Evolutionary conservation across 2,888 invertebrate species (phyloP).

Genomic region (Clitarchus hookeri): DNA sequence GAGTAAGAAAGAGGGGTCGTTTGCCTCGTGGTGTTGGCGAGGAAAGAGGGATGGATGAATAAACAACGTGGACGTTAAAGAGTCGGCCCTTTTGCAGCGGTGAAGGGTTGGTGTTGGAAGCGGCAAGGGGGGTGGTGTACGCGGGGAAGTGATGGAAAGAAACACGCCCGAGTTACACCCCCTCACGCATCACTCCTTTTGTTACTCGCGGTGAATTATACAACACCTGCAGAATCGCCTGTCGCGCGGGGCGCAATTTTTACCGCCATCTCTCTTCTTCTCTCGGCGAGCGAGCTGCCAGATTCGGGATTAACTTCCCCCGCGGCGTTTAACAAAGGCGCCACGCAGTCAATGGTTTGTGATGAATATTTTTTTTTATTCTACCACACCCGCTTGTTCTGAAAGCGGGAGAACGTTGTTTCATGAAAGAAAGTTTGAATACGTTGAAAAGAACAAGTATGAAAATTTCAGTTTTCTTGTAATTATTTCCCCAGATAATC

Average conservation of each 20-base stretch:
- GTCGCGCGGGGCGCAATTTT: not conserved
- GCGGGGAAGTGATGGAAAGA: too few relatives aligned
- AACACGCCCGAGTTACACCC: rapidly evolving
- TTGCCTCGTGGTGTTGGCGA: not conserved
- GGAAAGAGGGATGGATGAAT: not conserved
- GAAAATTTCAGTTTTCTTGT: too few relatives aligned
- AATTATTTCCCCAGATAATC: too few relatives aligned
- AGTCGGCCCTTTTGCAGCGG: not conserved
- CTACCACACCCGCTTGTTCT: too few relatives aligned
- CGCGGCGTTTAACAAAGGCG: not conserved
- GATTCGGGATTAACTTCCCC: not conserved
- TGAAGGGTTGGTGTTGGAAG: too few relatives aligned
- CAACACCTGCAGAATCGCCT: conserved; percentile 7
- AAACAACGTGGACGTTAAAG: not conserved
- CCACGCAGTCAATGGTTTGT: not conserved
- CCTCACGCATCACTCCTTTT: not conserved
- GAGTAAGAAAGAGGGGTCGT: not conserved
- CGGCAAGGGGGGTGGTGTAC: not conserved
- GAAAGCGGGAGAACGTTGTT: too few relatives aligned
- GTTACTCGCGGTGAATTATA: not conserved
- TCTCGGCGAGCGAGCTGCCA: not conserved
- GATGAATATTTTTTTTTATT: not conserved
- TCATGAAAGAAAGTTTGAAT: too few relatives aligned
- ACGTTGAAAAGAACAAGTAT: too few relatives aligned
- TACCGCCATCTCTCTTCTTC: not conserved